Conservation (phyloP, 1,140 invertebrate species). For the Antheraea pernyi region DNA sequence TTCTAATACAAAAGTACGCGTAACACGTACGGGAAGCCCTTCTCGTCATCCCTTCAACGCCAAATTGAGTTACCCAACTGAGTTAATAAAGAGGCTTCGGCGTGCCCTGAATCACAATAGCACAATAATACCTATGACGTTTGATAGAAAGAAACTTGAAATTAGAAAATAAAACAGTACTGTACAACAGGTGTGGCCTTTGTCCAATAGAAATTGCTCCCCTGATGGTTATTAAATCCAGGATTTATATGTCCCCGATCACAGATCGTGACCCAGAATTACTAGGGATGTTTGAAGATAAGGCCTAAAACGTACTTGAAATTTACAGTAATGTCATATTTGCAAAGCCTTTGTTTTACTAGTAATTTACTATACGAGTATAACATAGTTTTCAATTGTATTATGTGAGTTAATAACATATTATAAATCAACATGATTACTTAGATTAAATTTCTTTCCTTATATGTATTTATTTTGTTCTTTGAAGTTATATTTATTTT, state of each 20-base stretch:
- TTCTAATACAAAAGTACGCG: conserved; percentile 41
- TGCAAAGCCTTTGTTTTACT: background rate
- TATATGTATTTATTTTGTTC: too few species aligned
- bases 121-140: conserved; percentile 37
- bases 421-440: too few species aligned
- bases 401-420: too few species aligned
- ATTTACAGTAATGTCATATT: background rate
- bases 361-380: too few species aligned
- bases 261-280: conserved; percentile 5
- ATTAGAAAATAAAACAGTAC: conserved; percentile 34
- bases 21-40: conserved; percentile 50
- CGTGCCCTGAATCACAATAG: conserved; percentile 53
- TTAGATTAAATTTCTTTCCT: too few species aligned
- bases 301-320: background rate
- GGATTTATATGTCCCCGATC: conserved; percentile 35
- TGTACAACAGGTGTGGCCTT: conserved; percentile 20
- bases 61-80: conserved; percentile 68
- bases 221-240: conserved; percentile 38
- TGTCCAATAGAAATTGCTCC: conserved; percentile 26
- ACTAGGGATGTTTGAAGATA: conserved; percentile 4
- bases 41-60: conserved; percentile 62
- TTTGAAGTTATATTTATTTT: too few species aligned
- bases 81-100: conserved; percentile 63
- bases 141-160: conserved; percentile 37
- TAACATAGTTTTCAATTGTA: too few species aligned